Percentiles rank a stretch among this genome's conserved stretches.
phyloP scores from a whole-genome alignment of 2,113 vertebrate genomes.

The Siphamia tubifer region DNA sequence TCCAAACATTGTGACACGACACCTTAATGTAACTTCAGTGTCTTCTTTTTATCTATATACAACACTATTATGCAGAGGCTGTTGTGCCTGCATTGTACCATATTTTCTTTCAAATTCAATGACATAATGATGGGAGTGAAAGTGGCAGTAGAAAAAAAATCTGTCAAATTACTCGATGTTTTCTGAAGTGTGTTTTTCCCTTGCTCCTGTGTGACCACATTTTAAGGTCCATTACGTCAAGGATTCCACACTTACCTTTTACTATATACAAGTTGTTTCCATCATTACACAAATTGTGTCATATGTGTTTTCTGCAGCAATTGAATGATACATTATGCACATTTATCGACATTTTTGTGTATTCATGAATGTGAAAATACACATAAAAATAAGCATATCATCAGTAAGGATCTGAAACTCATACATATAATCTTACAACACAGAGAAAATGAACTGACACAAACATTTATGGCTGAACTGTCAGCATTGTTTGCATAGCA shows the following conservation, averaged over 20 bases:
- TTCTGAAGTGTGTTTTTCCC: neutral
- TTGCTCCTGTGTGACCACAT: neutral
- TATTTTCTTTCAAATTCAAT: neutral
- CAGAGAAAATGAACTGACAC: too few species aligned
- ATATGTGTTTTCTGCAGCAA: too few species aligned
- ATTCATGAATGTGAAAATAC: too few species aligned
- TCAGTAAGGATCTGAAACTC: too few species aligned
- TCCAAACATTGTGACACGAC: neutral
- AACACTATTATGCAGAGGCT: neutral
- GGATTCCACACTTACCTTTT: neutral
- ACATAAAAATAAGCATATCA: too few species aligned
- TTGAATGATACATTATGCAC: too few species aligned
- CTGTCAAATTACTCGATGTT: neutral
- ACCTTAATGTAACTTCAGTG: neutral
- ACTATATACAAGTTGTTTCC: neutral
- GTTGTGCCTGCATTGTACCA: neutral
- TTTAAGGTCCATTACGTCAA: neutral
- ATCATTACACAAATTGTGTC: too few species aligned
- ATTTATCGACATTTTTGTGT: too few species aligned
- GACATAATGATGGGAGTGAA: neutral
- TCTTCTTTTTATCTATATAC: neutral
- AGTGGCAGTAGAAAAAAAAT: neutral
- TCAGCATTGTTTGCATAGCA: neutral
- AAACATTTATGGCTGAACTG: too few species aligned
- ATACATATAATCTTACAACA: too few species aligned